phyloP scores from a whole-genome alignment of 1,140 invertebrate genomes.

The Drosophila trapezifrons region DNA sequence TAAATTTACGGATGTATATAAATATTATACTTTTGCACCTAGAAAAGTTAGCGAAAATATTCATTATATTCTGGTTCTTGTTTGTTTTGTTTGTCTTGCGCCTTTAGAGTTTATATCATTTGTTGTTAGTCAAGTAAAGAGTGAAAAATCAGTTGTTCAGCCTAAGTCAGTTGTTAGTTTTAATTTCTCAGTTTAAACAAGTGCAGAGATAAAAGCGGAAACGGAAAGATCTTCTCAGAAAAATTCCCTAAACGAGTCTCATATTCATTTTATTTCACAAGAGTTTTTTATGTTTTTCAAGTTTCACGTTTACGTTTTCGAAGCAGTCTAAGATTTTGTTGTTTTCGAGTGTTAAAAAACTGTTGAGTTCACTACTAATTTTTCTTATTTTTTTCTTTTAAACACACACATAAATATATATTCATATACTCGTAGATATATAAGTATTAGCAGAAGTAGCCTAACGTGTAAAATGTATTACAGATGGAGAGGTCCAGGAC shows the following conservation, averaged over 20 bases:
- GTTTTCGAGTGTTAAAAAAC: slow-evolving; percentile 73
- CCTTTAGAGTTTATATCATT: slow-evolving; percentile 18
- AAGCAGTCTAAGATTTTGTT: slow-evolving; percentile 83
- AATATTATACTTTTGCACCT: slow-evolving; percentile 55
- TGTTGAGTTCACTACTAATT: slow-evolving; percentile 63
- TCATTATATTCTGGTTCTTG: slow-evolving; percentile 19
- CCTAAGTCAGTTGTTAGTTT: slow-evolving; percentile 39
- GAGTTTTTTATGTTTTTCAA: slow-evolving; percentile 44
- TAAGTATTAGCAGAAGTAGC: slow-evolving; percentile 46
- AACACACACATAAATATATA: slow-evolving; percentile 65
- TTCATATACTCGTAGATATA: slow-evolving; percentile 42
- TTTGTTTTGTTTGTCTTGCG: slow-evolving; percentile 40
- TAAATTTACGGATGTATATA: slow-evolving; percentile 56
- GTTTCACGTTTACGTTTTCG: slow-evolving; percentile 78
- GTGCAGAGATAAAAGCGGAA: slow-evolving; percentile 48
- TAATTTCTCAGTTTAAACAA: slow-evolving; percentile 54
- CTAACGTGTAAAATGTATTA: slow-evolving; percentile 57
- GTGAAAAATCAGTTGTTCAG: slow-evolving; percentile 37
- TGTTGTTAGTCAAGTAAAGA: slow-evolving; percentile 13
- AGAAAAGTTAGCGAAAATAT: slow-evolving; percentile 55
- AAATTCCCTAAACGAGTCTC: slow-evolving; percentile 81
- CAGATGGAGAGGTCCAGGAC: slow-evolving; percentile 49
- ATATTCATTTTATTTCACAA: slow-evolving; percentile 59
- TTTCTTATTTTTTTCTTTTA: slow-evolving; percentile 18
- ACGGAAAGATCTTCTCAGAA: slow-evolving; percentile 52